Base-by-base conservation (phyloP, 2,888 invertebrate species). In the Serripes groenlandicus region DNA sequence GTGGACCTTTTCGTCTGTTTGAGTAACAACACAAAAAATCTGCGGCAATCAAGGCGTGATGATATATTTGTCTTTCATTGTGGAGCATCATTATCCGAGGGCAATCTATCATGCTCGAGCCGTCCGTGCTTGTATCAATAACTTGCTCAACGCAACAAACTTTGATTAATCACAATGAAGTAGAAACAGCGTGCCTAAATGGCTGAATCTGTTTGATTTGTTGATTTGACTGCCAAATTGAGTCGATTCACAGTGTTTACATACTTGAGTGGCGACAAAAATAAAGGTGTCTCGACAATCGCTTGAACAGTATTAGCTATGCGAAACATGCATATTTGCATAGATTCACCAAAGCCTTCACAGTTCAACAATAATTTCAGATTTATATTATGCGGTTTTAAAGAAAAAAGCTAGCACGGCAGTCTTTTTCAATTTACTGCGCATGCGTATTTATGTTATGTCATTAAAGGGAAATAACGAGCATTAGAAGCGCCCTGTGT, bases 141-240 rank as follows among this genome's bases (percentile, higher is more conserved):
- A 35, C 58, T 71, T 66, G 32, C 71, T 58, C 34, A 30, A 56
- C 35, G 18, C 56, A 28, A 32, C 35, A 32, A 35, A 49, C 35
- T 71, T n/a, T 58, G 71, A 71, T 71, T 71, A 71, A 71, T 71
- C 56, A 71, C 71, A 58, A 54, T 58, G 58, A 35, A 34, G 56
- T 34, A 30, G 56, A 54, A 71, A 35, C 71, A 71, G 28, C 71
- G 56, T 56, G 54, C 54, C 71, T 71, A 71, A 71, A 71, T 71
- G 56, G 58, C 56, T 56, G 56, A 71, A 71, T 71, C 71, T 71
- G 71, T 71, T 71, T 71, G 71, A 71, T 30, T 71, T 71, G 71
- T 71, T 35, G 71, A 71, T 71, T 54, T 71, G 26, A 34, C 54
- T 71, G 71, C 71, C 71, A 71, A 71, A 71, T 71, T 71, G 54